These are phyloP conservation scores for Lontra canadensis DNA, from an alignment of 2,113 vertebrate genomes.

Conservation along the genomic window DNA sequence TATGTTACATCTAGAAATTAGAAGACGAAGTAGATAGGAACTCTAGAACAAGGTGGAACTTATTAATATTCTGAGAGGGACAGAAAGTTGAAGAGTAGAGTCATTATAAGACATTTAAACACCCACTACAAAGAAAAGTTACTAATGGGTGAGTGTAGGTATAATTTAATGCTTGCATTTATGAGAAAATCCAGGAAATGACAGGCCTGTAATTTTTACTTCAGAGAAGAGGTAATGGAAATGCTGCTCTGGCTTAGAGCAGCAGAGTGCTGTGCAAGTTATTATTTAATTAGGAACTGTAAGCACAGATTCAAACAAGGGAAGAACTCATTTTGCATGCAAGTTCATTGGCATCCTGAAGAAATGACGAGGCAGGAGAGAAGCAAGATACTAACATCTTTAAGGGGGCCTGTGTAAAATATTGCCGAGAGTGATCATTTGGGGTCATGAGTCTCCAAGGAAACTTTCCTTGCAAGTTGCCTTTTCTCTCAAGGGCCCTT, in stretches of 20 bases:
- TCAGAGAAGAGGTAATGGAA: conserved; percentile 62
- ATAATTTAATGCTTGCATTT: conserved; percentile 58
- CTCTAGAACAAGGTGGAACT: conserved; percentile 54
- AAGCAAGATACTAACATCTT: not conserved
- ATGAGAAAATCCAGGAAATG: conserved; percentile 59
- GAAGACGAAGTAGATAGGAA: conserved; percentile 49
- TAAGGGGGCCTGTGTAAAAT: not conserved
- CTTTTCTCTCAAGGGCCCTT: not conserved
- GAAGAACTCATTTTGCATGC: not conserved
- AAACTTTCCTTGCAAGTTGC: not conserved
- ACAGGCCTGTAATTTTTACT: conserved; percentile 76
- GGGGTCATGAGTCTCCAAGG: too few relatives aligned
- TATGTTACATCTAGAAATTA: conserved; percentile 49
- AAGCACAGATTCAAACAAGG: not conserved
- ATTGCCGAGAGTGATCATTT: too few relatives aligned
- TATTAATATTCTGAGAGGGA: conserved; percentile 70
- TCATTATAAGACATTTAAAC: conserved; percentile 66
- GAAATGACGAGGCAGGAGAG: not conserved
- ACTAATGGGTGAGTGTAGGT: conserved; percentile 61
- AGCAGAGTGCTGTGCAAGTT: conserved; percentile 51
- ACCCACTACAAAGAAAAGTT: conserved; percentile 57
- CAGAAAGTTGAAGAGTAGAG: conserved; percentile 51
- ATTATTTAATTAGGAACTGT: conserved; percentile 72
- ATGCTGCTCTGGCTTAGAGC: not conserved
- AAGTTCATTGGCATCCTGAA: not conserved